Conservation (phyloP, 2,888 invertebrate genomes). For the Zhuqinia jingwanae region DNA sequence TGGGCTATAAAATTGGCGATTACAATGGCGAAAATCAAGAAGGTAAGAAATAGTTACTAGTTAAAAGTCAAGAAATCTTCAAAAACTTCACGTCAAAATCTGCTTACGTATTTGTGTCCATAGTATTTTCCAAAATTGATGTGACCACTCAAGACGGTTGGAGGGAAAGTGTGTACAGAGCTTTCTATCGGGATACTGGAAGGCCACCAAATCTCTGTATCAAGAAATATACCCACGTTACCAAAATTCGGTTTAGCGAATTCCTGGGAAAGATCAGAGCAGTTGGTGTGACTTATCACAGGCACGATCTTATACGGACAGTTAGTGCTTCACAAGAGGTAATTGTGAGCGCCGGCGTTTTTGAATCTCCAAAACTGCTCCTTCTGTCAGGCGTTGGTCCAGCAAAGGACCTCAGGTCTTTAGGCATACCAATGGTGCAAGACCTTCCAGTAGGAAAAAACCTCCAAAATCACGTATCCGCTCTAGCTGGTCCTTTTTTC, state of each 20-base stretch:
- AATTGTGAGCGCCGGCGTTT: constrained; percentile 56
- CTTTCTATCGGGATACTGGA: constrained; percentile 51
- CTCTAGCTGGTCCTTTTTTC: constrained; percentile 60
- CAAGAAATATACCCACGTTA: constrained; percentile 69
- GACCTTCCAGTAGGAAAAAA: constrained; percentile 3
- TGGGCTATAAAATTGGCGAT: constrained; percentile 50
- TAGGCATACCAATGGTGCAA: not conserved
- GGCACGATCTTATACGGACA: constrained; percentile 1
- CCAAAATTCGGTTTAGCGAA: constrained; percentile 29
- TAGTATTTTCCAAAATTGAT: constrained; percentile 58
- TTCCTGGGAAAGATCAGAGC: constrained; percentile 19
- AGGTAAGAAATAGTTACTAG: not conserved
- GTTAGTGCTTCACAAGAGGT: constrained; percentile 58
- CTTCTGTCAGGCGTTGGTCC: not conserved
- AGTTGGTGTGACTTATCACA: constrained; percentile 43
- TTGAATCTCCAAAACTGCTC: not conserved
- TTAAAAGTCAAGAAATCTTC: too few species aligned
- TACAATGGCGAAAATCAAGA: constrained; percentile 56
- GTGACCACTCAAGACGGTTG: constrained; percentile 58
- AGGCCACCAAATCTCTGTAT: constrained; percentile 66
- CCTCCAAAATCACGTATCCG: constrained; percentile 64
- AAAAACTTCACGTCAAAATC: too few species aligned
- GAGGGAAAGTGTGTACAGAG: constrained; percentile 55
- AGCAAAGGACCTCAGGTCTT: not conserved
- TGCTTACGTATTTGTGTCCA: not conserved